Base-by-base conservation (phyloP, 37 sponge, comb jelly and placozoan species). In the Hexactinellida sp. region DNA sequence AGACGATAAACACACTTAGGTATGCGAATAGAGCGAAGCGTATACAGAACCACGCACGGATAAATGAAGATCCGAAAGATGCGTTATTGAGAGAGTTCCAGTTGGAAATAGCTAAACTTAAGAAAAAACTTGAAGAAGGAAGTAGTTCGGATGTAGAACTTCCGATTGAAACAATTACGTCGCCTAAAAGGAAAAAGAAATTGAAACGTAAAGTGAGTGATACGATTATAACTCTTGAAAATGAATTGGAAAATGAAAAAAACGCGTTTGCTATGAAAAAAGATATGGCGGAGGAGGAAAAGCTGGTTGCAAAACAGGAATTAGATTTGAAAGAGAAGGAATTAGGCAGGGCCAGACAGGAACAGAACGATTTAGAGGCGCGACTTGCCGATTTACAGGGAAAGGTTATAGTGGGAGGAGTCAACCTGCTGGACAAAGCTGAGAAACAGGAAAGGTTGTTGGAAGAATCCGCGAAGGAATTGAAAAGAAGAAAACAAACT, bases 31-130 rank as follows among this genome's bases (percentile, higher is more conserved):
- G 94, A 36, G 99, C 99, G 38, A 99, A 99, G 89, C 95, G 90
- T 39, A 99, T 99, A 84, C 88, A 99, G 89, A 99, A 99, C 89
- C 86, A 86, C 37, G 96, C 96, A 10, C 89, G 84, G 37, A 99
- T 99, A 88, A 99, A 99, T 63, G 99, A 99, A 83, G 99, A 99
- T 85, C 99, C 99, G 0, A 99, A 99, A 84, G 99, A 99, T 85
- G 99, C 99, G 54, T 90, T 99, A 88, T 71, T 99, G 82, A 88
- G 99, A 83, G 94, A 99, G 84, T 99, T 95, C 76, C 99, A 99
- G 87, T 91, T 96, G 84, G 96, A 99, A 84, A 99, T 99, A 51
- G 93, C 93, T 36, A 55, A 83, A 19, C 88, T 99, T 38, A 93
- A 86, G 86, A 90, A 87, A 54, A 83, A 88, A 54, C 85, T 99